Conservation (phyloP, 2,888 invertebrate genomes). For the Arge pagana region DNA sequence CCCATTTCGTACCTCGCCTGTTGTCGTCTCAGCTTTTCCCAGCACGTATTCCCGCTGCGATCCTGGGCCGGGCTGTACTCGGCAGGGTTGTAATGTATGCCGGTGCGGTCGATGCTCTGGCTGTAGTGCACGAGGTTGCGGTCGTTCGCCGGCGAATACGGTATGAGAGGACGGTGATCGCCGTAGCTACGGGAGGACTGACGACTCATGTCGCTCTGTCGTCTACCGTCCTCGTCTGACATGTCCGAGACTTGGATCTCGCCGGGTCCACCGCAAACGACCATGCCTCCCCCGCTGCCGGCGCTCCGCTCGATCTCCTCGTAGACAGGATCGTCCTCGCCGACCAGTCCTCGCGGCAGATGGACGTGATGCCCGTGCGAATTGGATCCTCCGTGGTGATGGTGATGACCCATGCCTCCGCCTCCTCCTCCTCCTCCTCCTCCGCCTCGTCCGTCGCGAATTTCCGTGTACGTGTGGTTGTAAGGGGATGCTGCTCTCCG, state of each 20-base stretch:
- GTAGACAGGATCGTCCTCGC: conserved; percentile 76
- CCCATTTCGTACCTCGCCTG: conserved; percentile 53
- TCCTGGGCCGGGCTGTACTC: conserved; percentile 48
- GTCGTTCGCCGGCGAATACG: conserved; percentile 73
- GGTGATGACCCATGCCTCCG: conserved; percentile 53
- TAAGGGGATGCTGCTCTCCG: conserved; percentile 63
- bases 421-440: conserved; percentile 53
- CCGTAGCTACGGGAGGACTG: conserved; percentile 78
- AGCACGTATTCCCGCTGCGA: conserved; percentile 47
- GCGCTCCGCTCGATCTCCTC: conserved; percentile 74
- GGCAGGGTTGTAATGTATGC: conserved; percentile 34
- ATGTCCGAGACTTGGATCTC: conserved; percentile 77
- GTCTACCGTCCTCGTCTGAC: conserved; percentile 77
- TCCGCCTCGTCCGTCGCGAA: conserved; percentile 62
- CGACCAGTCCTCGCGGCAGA: conserved; percentile 42
- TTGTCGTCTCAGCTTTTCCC: conserved; percentile 50
- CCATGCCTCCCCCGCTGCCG: conserved; percentile 34
- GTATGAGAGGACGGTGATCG: conserved; percentile 80
- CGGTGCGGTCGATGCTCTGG: conserved; percentile 37
- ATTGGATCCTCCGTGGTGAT: too few species aligned
- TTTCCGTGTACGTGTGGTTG: conserved; percentile 81
- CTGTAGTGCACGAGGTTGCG: conserved; percentile 56
- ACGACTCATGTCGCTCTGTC: conserved; percentile 73
- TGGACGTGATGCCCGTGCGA: conserved; percentile 65
- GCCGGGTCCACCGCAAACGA: conserved; percentile 50